A percentile compares a stretch with the other conserved stretches of the same genome.
These are phyloP conservation scores for Scotopteryx bipunctaria DNA, from an alignment of 2,888 invertebrate genomes.

Conservation along the genomic window DNA sequence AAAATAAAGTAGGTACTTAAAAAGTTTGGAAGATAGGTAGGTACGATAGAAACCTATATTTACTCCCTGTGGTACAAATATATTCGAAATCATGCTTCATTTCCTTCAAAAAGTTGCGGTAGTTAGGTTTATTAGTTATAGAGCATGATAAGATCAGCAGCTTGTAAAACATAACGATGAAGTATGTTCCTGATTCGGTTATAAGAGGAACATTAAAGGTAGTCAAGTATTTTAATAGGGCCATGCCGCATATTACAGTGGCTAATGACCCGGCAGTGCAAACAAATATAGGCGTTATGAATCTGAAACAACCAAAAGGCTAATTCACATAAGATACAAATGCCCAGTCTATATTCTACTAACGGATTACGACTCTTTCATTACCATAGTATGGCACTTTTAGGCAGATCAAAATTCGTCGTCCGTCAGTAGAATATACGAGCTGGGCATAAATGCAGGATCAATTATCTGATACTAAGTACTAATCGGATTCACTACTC, in stretches of 20 bases:
- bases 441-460: no score
- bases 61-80: conserved; percentile 20
- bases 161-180: conserved; percentile 23
- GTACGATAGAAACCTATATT: conserved; percentile 24
- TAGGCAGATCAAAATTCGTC: no score
- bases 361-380: no score
- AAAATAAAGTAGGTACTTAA: no score
- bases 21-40: no score
- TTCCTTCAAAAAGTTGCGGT: conserved; percentile 11
- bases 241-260: background rate
- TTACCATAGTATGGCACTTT: no score
- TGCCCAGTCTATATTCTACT: no score
- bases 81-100: conserved; percentile 25
- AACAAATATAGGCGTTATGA: conserved; percentile 3
- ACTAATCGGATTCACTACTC: no score
- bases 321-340: no score
- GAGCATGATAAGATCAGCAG: conserved; percentile 15
- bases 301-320: conserved; percentile 20
- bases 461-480: no score
- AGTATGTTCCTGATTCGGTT: conserved; percentile 26
- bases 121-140: conserved; percentile 7
- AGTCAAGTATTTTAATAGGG: background rate
- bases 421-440: no score
- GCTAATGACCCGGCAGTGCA: background rate
- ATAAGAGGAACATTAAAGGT: conserved; percentile 10